Evolutionary conservation across 2,888 invertebrate species (phyloP), one percentile per base, ranked within the genome.

Genomic region (Ametastegia equiseti): DNA sequence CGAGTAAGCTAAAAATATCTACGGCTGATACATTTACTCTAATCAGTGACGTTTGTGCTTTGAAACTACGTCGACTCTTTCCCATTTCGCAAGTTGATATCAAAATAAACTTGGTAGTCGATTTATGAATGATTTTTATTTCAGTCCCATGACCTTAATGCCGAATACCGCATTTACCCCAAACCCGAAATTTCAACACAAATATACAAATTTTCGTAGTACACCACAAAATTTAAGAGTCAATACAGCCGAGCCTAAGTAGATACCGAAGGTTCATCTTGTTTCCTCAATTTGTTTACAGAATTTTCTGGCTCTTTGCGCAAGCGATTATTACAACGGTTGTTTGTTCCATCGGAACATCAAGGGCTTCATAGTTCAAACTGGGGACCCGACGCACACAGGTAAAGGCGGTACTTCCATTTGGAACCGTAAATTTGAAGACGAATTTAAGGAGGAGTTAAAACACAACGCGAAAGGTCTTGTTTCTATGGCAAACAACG

Each of bases 401-500:
- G 99, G 99, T 0, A 99, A 99, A 94, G 98, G 98, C 77, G 99
- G 99, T 0, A 95, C 95, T 80, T 98, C 98, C 47, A 99, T 99
- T 88, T 99, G 99, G 99, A 97, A 97, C 13, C 94, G 94, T 84
- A 98, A 98, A 91, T 99, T 99, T 93, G 98, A 98, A 91, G 99
- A 99, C 92, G 99, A 99, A 93, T 97, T 99, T 84, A 96, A 97
- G 89, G 98, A 99, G 90, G 97, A 97, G 86, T 90, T 99, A 60
- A 99, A 97, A 96, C 99, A 99, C 90, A 96, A 94, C 89, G 93
- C 95, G 23, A 94, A 98, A 88, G 99, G 98, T 0, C 95, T 96
- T 84, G 94, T 99, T 1, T 98, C 99, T 3, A 98, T 99, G 99
- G 99, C 99, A 6, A 99, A 99, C 91, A 99, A 97, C 93, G 99